Evolutionary conservation across 2,113 vertebrate species (phyloP), one percentile per base, ranked within the genome.

Genomic region (Periophthalmodon schlosseri): DNA sequence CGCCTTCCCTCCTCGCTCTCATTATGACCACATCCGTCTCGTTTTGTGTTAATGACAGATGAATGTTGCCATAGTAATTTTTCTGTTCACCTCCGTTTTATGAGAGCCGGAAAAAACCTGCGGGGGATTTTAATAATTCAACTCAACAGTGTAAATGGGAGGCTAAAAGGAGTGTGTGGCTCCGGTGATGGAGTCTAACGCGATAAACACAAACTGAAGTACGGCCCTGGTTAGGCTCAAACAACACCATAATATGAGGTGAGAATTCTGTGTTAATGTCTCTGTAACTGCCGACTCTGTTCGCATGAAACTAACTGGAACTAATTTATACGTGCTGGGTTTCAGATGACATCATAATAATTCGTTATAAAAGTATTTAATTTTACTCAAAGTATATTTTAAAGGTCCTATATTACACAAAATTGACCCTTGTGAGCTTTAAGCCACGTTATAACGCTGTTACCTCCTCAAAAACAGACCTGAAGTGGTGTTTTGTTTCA

Each of bases 91-190:
- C 69, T 88, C 49, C 21, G 69, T 81, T 80, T 82, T 49, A 78
- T 84, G 79, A 85, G 76, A 72, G 60, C 77, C 23, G 24, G 34
- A 67, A 66, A 71, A 65, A 60, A 69, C 74, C 52, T 80, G 39
- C 23, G 52, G 58, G 33, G 72, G 68, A 75, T 83, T 87, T 88
- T 74, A 89, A 86, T 89, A 85, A 90, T 89, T 86, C 60, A 86
- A 84, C 12, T 76, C 69, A 63, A 63, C 61, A 34, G 80, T 83
- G 77, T 87, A 89, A 90, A 84, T 83, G 80, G 84, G 85, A 74
- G 72, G 75, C 78, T 83, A 84, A 84, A 85, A 79, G 68, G 71
- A 65, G 66, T 72, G 21, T 36, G 9, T 5, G 36, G 68, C 54
- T 66, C 60, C 80, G 4, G 74, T 74, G 80, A 77, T 86, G 72